Evolutionary conservation across 2,113 vertebrate genomes (phyloP).

Genomic region (Corydoras sp.): DNA sequence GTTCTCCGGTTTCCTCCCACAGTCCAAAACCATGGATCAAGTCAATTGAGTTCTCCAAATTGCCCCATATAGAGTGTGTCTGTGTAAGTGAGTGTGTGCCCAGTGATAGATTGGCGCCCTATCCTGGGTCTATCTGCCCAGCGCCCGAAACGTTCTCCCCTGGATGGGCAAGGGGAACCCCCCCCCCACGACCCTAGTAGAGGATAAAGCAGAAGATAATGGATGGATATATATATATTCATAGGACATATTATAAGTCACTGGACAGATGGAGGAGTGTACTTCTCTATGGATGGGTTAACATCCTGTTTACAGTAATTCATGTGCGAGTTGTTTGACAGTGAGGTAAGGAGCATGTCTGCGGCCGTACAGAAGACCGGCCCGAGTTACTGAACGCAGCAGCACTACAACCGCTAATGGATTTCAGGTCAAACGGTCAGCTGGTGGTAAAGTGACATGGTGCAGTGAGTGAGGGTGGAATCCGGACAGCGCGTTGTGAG

Average conservation of each 20-base stretch:
- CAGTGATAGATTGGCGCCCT: no score
- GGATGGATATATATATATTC: slow-evolving; percentile 38
- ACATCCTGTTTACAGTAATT: slow-evolving; percentile 64
- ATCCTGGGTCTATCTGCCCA: no score
- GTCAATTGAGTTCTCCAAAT: no score
- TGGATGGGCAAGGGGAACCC: no score
- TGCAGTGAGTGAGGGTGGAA: neutral
- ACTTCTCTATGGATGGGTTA: slow-evolving; percentile 47
- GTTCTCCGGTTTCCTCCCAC: no score
- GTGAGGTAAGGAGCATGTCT: slow-evolving; percentile 44
- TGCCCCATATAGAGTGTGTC: no score
- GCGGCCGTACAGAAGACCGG: slow-evolving; percentile 15
- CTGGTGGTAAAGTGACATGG: slow-evolving; percentile 17
- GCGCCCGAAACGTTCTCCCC: no score
- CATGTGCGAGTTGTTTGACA: slow-evolving; percentile 46
- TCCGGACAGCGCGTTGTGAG: neutral
- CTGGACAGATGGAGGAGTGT: slow-evolving; percentile 51
- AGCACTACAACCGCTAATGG: slow-evolving; percentile 37
- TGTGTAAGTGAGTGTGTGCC: no score
- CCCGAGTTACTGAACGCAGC: slow-evolving; percentile 9
- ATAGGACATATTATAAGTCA: slow-evolving; percentile 1
- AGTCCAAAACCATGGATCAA: no score
- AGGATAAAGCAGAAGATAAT: no score
- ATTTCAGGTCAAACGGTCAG: slow-evolving; percentile 46
- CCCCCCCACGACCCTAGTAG: no score